phyloP scores from a whole-genome alignment of 35 echinoderm and acorn worm species.

The Stichopus chloronotus region DNA sequence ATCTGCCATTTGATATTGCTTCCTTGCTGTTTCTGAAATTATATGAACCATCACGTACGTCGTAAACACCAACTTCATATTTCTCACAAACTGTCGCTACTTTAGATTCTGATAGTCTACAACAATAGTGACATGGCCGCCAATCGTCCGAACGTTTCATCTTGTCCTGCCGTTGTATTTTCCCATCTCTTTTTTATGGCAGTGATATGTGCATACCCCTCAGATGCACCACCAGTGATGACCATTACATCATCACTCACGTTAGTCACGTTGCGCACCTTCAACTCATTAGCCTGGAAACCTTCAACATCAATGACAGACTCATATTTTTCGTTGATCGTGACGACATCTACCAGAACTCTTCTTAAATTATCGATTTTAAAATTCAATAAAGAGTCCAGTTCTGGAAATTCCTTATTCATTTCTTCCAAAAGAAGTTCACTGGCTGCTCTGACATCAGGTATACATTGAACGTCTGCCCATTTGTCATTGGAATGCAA shows the following conservation, averaged over 20 bases:
- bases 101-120: neutral
- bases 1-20: neutral
- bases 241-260: neutral
- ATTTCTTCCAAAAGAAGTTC: neutral
- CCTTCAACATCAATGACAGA: neutral
- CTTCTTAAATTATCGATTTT: neutral
- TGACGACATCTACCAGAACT: neutral
- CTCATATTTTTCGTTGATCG: neutral
- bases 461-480: slow-evolving; percentile 6
- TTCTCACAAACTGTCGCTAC: neutral
- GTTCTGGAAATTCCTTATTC: neutral
- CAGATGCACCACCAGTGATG: neutral
- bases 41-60: neutral
- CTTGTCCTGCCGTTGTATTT: neutral
- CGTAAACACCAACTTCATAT: neutral
- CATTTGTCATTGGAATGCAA: neutral
- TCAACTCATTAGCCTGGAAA: neutral
- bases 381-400: neutral
- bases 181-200: neutral
- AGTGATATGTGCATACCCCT: neutral
- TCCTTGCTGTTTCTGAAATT: neutral
- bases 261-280: neutral
- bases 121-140: neutral
- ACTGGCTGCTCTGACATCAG: neutral
- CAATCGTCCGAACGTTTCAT: neutral